Base-by-base conservation (phyloP, 2,797 vertebrate genomes). In the Ambastaia sidthimunki region DNA sequence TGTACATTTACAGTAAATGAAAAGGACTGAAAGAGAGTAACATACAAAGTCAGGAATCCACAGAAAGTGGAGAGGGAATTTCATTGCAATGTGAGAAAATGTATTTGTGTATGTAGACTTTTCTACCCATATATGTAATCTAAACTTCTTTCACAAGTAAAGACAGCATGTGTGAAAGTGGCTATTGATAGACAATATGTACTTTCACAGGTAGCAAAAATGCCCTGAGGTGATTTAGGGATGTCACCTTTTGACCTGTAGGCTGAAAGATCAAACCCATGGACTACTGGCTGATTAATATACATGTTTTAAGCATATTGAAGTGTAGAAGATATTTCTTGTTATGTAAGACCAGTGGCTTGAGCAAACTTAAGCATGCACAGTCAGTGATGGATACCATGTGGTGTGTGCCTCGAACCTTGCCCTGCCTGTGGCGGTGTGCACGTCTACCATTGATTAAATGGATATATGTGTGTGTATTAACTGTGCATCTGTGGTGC, bases 301-400 rank as follows among this genome's bases (percentile, higher is more conserved):
- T n/a, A 25, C 1, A 5, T 62, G 25, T 60, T 41, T 41, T 1
- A 41, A 41, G 37, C 37, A 41, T 41, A 41, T 41, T 9, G 7
- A 41, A 9, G 37, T 41, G 9, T 9, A 41, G 9, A 50, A 50
- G 15, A 16, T 15, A 50, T 50, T n/a, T 65, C 6, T 34, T 72
- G 44, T 28, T 59, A 50, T 74, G 71, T 48, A 37, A 31, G 10
- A 47, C 9, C 37, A 59, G 34, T 71, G 18, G 28, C 44, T 76
- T 4, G 16, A 65, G 59, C 55, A 28, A 67, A 76, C 67, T 60
- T 66, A 67, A 59, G 13, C 65, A 19, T 71, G 76, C 48, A 25
- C 44, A 44, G 23, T 69, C 57, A 78, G 44, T 71, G 66, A 74
- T 15, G 1, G 71, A 75, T 74, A 21, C n/a, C 57, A 67, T 75